Percentiles rank a stretch among this genome's conserved stretches.
Evolutionary conservation across 2,113 vertebrate species (phyloP).

Genomic region (Pterophyllum scalare): DNA sequence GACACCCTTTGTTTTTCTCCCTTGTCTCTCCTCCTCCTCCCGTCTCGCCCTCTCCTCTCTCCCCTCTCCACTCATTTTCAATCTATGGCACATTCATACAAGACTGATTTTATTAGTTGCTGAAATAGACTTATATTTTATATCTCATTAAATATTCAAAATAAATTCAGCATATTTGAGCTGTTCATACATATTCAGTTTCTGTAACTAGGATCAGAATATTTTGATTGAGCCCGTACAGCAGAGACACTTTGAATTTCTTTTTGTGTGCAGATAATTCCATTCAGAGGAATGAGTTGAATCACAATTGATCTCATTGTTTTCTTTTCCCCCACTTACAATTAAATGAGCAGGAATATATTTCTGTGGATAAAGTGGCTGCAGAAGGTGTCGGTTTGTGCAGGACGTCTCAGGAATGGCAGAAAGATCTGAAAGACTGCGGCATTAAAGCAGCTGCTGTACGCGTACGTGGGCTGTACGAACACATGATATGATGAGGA

Average conservation of each 20-base stretch:
- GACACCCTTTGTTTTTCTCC: constrained; percentile 76
- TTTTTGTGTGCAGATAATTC: constrained; percentile 84
- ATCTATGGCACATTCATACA: constrained; percentile 82
- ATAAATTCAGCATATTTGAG: constrained; percentile 87
- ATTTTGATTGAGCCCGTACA: constrained; percentile 84
- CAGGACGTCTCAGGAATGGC: constrained; percentile 26
- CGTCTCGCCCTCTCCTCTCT: constrained; percentile 24
- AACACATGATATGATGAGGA: constrained; percentile 26
- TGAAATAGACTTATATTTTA: constrained; percentile 87
- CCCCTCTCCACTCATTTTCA: constrained; percentile 72
- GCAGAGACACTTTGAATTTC: constrained; percentile 82
- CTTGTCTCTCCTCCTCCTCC: constrained; percentile 27
- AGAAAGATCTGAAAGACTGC: background rate
- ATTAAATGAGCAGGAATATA: constrained; percentile 75
- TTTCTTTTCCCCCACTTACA: constrained; percentile 66
- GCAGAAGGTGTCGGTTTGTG: constrained; percentile 61
- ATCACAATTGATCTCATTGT: constrained; percentile 86
- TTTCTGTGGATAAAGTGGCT: constrained; percentile 60
- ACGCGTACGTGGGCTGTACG: background rate
- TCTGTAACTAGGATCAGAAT: constrained; percentile 85
- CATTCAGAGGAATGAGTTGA: constrained; percentile 82
- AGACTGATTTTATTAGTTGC: constrained; percentile 86
- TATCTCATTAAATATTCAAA: constrained; percentile 88
- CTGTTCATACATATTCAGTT: constrained; percentile 86
- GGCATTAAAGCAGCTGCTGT: background rate